Conservation (phyloP, 2,113 vertebrate genomes). For the Aldabrachelys gigantea region DNA sequence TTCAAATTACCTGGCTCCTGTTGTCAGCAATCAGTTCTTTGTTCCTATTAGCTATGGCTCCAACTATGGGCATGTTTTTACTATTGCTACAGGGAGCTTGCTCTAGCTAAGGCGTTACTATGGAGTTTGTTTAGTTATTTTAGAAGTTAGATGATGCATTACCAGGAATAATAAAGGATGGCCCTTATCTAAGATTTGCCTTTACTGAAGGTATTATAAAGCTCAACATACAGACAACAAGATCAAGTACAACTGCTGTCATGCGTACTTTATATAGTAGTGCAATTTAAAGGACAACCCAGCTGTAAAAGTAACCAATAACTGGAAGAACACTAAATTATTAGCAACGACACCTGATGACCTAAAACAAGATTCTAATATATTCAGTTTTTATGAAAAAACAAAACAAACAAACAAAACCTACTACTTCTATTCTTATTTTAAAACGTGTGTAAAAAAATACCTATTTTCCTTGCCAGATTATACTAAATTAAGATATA, state of each 20-base stretch:
- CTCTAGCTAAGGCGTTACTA: slow-evolving; percentile 17
- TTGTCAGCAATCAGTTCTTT: slow-evolving; percentile 2
- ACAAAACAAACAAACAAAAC: no score
- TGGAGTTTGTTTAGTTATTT: slow-evolving; percentile 32
- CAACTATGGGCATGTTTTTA: slow-evolving; percentile 31
- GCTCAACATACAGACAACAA: background rate
- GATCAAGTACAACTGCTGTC: slow-evolving; percentile 42
- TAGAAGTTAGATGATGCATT: background rate
- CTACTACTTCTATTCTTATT: background rate
- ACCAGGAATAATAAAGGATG: slow-evolving; percentile 24
- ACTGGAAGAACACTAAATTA: slow-evolving; percentile 28
- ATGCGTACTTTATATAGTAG: background rate
- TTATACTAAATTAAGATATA: accelerated
- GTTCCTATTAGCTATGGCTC: background rate
- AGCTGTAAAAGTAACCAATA: slow-evolving; percentile 9
- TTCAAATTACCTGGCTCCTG: background rate
- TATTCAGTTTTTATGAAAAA: background rate
- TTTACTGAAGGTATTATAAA: slow-evolving; percentile 17
- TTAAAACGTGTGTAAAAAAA: background rate
- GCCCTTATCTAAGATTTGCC: slow-evolving; percentile 49
- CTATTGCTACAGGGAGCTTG: slow-evolving; percentile 40
- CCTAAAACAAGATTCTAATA: background rate
- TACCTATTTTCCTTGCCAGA: background rate
- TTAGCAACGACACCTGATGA: background rate
- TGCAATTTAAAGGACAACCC: slow-evolving; percentile 36